Evolutionary conservation across 2,888 invertebrate species (phyloP), one percentile per base, ranked within the genome.

Genomic region (Cephus nigrinus): DNA sequence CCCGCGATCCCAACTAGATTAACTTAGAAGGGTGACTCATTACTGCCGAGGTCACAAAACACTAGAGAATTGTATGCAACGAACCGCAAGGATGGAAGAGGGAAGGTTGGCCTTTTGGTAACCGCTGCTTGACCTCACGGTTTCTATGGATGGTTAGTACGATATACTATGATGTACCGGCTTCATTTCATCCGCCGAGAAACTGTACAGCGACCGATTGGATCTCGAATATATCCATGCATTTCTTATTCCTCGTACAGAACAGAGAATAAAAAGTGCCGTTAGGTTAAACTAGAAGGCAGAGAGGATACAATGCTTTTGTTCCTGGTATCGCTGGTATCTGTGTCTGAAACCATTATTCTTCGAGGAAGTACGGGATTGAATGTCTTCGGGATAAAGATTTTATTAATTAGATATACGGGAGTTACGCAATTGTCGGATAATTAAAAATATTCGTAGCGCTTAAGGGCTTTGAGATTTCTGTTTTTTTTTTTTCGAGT

Each of bases 21-120:
- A 55, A 55, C 55, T 55, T 55, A 55, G 55, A 55, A 55, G 74
- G 79, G 74, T 81, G 82, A 84, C 79, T 85, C 84, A 80, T 82
- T 84, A 80, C 80, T 81, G 78, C 80, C 79, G 77, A 79, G 82
- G 80, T 82, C 83, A 72, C 36, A 76, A 73, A 79, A 75, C 74
- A 76, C 55, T 35, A 69, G 69, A 78, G 80, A 82, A 83, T 78
- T 78, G 55, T 77, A 80, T 76, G 78, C 78, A 75, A 68, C 32
- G 80, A 81, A 82, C 78, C 80, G 79, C 75, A 75, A 75, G 69
- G 73, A 40, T 72, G 76, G 68, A 15, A 55, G 76, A 55, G 76
- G 76, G 74, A 76, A 74, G 72, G 36, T 68, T 71, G 77, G 76
- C 79, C 80, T 82, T 80, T 78, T 74, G 77, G 73, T 80, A 77